Evolutionary conservation across 2,113 vertebrate species (phyloP).

Genomic region (Dasyprocta punctata): DNA sequence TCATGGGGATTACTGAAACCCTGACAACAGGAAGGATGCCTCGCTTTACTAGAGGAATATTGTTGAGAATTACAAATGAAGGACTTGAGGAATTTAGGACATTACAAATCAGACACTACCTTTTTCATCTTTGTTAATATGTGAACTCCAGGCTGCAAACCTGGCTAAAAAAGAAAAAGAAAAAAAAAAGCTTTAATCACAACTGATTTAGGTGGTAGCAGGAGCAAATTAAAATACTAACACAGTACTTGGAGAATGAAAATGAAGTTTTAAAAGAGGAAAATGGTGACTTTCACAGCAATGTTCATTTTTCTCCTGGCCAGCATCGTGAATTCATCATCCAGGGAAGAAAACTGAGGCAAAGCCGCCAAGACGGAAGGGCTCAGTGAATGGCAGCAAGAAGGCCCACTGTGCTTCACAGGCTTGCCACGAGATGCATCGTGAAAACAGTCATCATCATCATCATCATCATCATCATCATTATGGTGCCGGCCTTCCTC

Average conservation of each 20-base stretch:
- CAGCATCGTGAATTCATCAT: background rate
- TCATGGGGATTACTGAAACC: constrained; percentile 53
- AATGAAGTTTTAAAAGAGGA: constrained; percentile 50
- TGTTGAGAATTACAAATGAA: constrained; percentile 40
- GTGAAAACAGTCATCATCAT: background rate
- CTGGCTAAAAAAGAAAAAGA: background rate
- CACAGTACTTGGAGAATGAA: constrained; percentile 40
- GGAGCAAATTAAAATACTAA: constrained; percentile 70
- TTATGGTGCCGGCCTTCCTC: background rate
- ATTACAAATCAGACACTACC: constrained; percentile 43
- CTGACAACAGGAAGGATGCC: background rate
- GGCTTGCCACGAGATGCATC: background rate
- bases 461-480: background rate
- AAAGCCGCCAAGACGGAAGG: background rate
- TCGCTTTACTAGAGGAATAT: background rate
- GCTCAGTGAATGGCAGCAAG: background rate
- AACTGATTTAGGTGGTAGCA: constrained; percentile 59
- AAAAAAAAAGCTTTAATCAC: constrained; percentile 49
- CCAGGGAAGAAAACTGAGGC: background rate
- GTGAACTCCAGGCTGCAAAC: constrained; percentile 42
- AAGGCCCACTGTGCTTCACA: background rate
- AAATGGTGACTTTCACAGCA: constrained; percentile 48
- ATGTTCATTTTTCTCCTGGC: background rate
- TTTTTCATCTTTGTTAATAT: constrained; percentile 56
- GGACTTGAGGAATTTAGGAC: constrained; percentile 15